Base-by-base conservation (phyloP, 2,797 vertebrate genomes). In the Crenuchus spilurus region DNA sequence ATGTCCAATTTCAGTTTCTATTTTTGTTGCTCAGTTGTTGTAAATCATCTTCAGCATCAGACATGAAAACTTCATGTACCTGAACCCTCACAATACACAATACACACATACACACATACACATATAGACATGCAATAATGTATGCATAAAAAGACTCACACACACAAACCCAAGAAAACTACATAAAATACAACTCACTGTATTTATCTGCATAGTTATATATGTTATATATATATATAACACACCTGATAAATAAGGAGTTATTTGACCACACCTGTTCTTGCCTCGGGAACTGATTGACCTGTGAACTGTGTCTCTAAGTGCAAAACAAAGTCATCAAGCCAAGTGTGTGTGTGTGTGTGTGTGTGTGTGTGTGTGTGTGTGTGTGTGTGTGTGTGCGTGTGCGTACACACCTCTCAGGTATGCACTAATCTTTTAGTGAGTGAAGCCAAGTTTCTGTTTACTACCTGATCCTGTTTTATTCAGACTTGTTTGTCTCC, bases 361-460 rank as follows among this genome's bases (percentile, higher is more conserved):
- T 70, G 61, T 63, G 60, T 80, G 64, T 33, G 33, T 51, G 20
- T 57, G 49, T 46, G 65, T 60, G 30, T 82, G 64, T 64, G n/a
- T 46, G 63, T 6, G 49, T 44, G 22, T 22, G 49, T 74, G 80
- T 61, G 5, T 68, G 44, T 33, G 48, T 42, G 42, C 16, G 48
- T 61, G 46, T 58, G 73, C 30, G 33, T 48, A 63, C 20, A 18
- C 5, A 70, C 51, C 71, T 49, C 49, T 51, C 49, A 74, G 85
- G 88, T 87, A 89, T 91, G 84, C 81, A 64, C 75, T 87, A 90
- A 91, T 90, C 88, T 84, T 70, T 80, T 75, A 52, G 66, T 62
- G 24, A 64, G 66, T 80, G 61, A 76, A 83, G 90, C 90, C 92
- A 92, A 89, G 92, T 94, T 92, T 94, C 92, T 92, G 90, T 92